phyloP scores from a whole-genome alignment of 2,113 vertebrate genomes.

The Psilopogon haemacephalus region DNA sequence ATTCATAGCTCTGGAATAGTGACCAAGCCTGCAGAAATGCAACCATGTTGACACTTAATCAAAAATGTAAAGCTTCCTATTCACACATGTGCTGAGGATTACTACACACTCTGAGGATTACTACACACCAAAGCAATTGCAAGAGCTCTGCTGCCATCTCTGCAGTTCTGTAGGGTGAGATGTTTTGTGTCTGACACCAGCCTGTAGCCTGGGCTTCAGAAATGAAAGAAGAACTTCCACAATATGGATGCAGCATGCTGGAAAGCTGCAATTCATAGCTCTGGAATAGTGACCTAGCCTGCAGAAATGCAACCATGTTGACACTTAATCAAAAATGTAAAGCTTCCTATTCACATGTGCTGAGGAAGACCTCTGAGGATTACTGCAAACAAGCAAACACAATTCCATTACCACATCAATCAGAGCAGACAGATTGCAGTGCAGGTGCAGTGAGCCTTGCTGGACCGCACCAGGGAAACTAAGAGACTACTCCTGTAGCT shows the following conservation, averaged over 20 bases:
- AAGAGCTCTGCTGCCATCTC: background rate
- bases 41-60: background rate
- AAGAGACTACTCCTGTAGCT: background rate
- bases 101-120: background rate
- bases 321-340: background rate
- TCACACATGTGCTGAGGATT: background rate
- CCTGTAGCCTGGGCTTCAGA: background rate
- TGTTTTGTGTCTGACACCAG: background rate
- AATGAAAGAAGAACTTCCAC: background rate
- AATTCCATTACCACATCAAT: conserved; percentile 16
- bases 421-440: background rate
- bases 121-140: background rate
- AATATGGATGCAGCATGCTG: background rate
- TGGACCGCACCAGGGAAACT: background rate
- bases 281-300: background rate
- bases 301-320: background rate
- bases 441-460: background rate
- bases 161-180: background rate
- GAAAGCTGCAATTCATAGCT: background rate
- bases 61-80: conserved; percentile 3
- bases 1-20: background rate
- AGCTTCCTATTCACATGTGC: background rate
- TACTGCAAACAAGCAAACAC: background rate
- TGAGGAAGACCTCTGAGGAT: background rate
- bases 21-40: background rate